Evolutionary conservation across 1,140 invertebrate genomes (phyloP), one percentile per base, ranked within the genome.

Genomic region (Trichoplusia ni): DNA sequence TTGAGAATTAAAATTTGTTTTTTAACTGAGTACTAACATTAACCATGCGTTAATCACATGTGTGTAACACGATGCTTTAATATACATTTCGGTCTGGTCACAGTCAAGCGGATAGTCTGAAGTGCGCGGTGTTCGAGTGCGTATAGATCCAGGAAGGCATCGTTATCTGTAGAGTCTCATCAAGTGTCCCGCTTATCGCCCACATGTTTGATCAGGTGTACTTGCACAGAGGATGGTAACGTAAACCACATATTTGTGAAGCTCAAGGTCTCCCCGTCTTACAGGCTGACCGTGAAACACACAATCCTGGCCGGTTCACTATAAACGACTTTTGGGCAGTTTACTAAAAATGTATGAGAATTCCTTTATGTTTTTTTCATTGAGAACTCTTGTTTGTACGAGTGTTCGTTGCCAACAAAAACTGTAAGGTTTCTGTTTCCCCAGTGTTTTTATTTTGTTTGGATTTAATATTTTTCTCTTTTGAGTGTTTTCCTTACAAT

Each of bases 201-300:
- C 78, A 81, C 73, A 79, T 89, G 80, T 89, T 89, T 89, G 80
- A 85, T 86, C 86, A 89, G 86, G 85, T 89, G 86, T 77, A 53
- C 31, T 70, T 63, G 71, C 58, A 61, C 64, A 27, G 58, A 75
- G 78, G 70, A 81, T 74, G 71, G 73, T 79, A 80, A 81, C 69
- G 69, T 73, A 69, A 73, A 75, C 71, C 72, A 78, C 71, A 72
- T 71, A 69, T 74, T 51, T 66, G 38, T 51, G 49, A 64, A 67
- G 53, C 49, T 75, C 82, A 86, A 87, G 82, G 79, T 75, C 75
- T 74, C 33, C 11, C 23, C 42, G 44, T 64, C 73, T 73, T 61
- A 61, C 59, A 58, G 63, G 74, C 77, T 84, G 80, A 79, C 85
- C 85, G 67, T 85, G 81, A 82, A 83, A 79, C 46, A 7, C 23